Evolutionary conservation across 2,797 vertebrate species (phyloP).

Genomic region (Propithecus deckenii): DNA sequence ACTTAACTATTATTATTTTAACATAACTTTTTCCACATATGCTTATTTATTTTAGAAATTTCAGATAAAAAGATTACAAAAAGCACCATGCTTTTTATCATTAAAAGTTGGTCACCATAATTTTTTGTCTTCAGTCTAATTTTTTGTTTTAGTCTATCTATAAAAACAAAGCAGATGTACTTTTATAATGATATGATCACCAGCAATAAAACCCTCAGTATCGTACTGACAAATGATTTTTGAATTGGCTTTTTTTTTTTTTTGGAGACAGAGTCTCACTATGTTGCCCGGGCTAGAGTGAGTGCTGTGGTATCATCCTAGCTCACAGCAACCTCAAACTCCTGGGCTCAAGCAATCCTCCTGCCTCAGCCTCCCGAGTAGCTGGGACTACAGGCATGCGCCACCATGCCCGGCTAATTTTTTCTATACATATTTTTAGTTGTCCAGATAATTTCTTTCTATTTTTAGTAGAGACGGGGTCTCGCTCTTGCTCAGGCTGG

Average conservation of each 20-base stretch:
- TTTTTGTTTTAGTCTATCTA: neutral
- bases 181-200: neutral
- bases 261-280: too few species aligned
- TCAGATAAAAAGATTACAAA: neutral
- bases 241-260: neutral
- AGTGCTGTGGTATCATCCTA: too few species aligned
- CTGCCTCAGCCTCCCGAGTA: too few species aligned
- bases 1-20: slow-evolving; percentile 9
- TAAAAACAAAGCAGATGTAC: neutral
- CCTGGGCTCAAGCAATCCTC: too few species aligned
- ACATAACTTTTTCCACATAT: neutral
- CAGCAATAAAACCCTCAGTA: neutral
- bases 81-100: neutral
- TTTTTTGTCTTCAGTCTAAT: neutral
- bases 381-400: too few species aligned
- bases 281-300: too few species aligned
- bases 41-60: slow-evolving; percentile 9
- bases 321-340: too few species aligned
- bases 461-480: too few species aligned
- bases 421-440: too few species aligned
- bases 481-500: too few species aligned
- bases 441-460: too few species aligned
- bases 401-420: too few species aligned
- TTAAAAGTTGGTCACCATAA: neutral
- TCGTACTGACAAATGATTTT: slow-evolving; percentile 23